Percentiles rank a stretch among this genome's conserved stretches.
phyloP scores from a whole-genome alignment of 2,113 vertebrate species.

The Chunga burmeisteri region DNA sequence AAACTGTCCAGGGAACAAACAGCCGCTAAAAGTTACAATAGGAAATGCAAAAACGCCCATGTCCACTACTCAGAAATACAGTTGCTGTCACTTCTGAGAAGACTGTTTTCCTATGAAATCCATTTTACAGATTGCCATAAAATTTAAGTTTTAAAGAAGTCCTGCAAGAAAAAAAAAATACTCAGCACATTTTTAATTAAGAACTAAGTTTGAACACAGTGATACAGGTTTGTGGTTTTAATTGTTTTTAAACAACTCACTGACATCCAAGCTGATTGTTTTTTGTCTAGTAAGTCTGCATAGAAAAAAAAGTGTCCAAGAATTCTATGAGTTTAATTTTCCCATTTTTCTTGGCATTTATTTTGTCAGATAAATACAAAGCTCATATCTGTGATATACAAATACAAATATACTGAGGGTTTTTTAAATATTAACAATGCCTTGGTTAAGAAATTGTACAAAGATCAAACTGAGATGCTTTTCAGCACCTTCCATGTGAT shows the following conservation, averaged over 20 bases:
- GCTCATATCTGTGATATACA: neutral
- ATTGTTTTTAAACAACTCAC: neutral
- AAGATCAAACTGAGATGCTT: conserved; percentile 40
- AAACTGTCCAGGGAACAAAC: conserved; percentile 52
- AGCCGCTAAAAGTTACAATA: conserved; percentile 38
- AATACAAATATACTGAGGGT: neutral
- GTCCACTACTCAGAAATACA: conserved; percentile 1
- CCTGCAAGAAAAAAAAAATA: neutral
- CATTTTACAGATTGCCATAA: neutral
- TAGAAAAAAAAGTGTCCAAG: neutral
- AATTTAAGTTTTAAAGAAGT: neutral
- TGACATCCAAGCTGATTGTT: neutral
- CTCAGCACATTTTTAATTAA: neutral
- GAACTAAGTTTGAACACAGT: neutral
- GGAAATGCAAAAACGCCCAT: conserved; percentile 29
- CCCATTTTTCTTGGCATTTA: neutral
- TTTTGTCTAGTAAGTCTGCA: neutral
- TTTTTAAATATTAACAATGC: neutral
- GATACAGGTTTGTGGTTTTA: neutral
- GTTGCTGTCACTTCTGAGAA: neutral
- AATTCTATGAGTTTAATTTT: neutral
- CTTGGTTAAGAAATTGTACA: neutral
- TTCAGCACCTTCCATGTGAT: conserved; percentile 50
- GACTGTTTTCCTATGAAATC: neutral
- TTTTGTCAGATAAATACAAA: conserved; percentile 3